Evolutionary conservation across 2,888 invertebrate species (phyloP).

Genomic region (Lasiommata megera): DNA sequence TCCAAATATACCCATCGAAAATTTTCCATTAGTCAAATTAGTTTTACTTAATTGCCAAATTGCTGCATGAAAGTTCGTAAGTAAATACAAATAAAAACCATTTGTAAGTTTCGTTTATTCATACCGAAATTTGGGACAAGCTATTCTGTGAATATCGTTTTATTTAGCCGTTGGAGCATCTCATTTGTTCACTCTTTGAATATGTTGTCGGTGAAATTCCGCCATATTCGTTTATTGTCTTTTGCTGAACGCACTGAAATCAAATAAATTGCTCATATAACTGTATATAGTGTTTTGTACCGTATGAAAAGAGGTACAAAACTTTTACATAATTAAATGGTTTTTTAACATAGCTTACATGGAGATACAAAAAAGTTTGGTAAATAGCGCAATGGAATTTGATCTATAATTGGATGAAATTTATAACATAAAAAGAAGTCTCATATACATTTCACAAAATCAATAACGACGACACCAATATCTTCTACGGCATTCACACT

Average conservation of each 20-base stretch:
- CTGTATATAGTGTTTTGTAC: neutral
- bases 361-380: neutral
- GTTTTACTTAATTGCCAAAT: no score
- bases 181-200: neutral
- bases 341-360: neutral
- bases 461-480: no score
- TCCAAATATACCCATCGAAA: no score
- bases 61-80: neutral
- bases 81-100: neutral
- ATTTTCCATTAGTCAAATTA: no score
- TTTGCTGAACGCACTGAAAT: slow-evolving; percentile 26
- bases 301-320: neutral
- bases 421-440: no score
- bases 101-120: neutral
- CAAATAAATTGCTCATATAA: slow-evolving; percentile 16
- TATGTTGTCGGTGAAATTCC: slow-evolving; percentile 2
- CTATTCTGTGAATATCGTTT: slow-evolving; percentile 10
- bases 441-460: no score
- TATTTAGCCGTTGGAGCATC: neutral
- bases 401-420: no score
- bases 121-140: neutral
- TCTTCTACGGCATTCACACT: no score
- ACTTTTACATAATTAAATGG: no score
- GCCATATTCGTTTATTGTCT: neutral
- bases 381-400: no score